Evolutionary conservation across 1,140 invertebrate species (phyloP), one percentile per base, ranked within the genome.

Genomic region (Apis laboriosa): DNA sequence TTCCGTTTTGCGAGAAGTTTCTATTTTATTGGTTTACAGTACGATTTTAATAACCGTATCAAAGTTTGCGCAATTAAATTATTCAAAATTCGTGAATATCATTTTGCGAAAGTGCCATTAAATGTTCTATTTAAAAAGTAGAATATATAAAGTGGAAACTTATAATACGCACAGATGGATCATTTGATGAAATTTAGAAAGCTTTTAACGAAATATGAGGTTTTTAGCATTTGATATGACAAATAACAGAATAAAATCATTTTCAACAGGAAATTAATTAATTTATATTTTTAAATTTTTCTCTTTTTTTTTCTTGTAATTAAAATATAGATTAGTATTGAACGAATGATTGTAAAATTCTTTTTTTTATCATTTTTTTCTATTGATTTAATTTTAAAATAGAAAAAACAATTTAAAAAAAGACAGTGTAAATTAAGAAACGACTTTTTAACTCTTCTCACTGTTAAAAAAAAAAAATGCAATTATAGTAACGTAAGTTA

Each of bases 131-230:
- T 80, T 17, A 63, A 15, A 56, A 74, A 81, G 70, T 70, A 34
- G n/a, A 58, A 43, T 43, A 43, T 64, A 1, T 70, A 75, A 81
- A 76, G 55, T 67, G 51, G 61, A 8, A 28, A 76, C 72, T 85
- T 86, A 79, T 87, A 86, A 87, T 87, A 86, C 17, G 86, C 86
- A 87, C 86, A 87, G 86, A 86, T 86, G 75, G 56, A 53, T 75
- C 63, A 78, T 9, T 63, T 53, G 49, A 63, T 34, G 34, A 74
- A 68, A n/a, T 34, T 28, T 70, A 74, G n/a, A 56, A n/a, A 24
- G 43, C 21, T 74, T 61, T 61, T 24, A 74, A 61, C 2, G 43
- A 72, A 19, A 72, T 28, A 34, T 34, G 34, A 53, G 17, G 34
- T 43, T 68, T 67, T 49, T 70, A 70, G 17, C 2, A 7, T 67